Conservation (phyloP, 2,113 vertebrate species). For the Ptilorrhoa leucosticta region DNA sequence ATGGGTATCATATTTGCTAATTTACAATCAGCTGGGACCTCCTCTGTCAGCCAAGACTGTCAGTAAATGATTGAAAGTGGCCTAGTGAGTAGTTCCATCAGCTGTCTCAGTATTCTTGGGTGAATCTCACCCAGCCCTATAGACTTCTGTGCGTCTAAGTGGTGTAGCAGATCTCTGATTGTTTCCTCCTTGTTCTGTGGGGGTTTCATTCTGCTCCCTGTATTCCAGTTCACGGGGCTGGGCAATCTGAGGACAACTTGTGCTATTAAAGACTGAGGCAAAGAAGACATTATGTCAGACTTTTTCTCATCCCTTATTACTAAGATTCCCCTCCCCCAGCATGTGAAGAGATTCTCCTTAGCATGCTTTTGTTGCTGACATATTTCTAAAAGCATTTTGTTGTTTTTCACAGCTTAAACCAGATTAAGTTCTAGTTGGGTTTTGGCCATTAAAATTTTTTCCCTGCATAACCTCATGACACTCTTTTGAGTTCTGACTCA, state of each 20-base stretch:
- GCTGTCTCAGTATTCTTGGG: not conserved
- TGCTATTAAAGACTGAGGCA: not conserved
- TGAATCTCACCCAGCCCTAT: not conserved
- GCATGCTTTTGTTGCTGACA: not conserved
- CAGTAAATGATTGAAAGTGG: not conserved
- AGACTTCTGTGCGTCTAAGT: not conserved
- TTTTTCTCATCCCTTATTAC: not conserved
- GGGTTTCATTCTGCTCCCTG: not conserved
- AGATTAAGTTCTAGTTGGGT: not conserved
- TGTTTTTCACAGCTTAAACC: not conserved
- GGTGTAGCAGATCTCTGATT: fast-evolving
- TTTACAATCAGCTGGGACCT: not conserved
- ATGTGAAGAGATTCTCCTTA: not conserved
- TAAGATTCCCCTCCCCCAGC: not conserved
- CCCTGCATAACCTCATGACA: not conserved
- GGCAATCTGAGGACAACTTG: not conserved
- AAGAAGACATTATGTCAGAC: not conserved
- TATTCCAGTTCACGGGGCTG: fast-evolving
- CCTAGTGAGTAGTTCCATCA: not conserved
- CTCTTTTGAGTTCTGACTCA: not conserved
- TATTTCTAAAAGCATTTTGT: not conserved
- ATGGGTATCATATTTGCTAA: not conserved
- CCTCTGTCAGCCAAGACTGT: not conserved
- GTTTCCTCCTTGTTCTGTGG: not conserved
- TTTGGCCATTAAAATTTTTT: not conserved